Evolutionary conservation across 2,113 vertebrate species (phyloP).

Genomic region (Tupaia chinensis): DNA sequence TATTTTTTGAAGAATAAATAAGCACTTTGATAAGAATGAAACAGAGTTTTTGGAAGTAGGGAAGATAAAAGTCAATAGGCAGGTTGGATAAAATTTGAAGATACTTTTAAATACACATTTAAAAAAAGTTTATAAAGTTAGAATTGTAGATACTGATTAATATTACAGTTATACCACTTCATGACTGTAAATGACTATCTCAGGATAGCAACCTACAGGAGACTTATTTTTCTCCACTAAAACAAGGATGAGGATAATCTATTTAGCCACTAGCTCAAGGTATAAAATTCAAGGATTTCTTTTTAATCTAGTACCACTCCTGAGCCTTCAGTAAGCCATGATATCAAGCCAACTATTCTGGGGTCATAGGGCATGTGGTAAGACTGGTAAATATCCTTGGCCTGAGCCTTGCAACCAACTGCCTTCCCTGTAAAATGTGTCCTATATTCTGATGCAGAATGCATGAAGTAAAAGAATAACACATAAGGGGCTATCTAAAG

Average conservation of each 20-base stretch:
- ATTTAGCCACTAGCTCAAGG: not conserved
- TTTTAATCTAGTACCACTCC: not conserved
- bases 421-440: not conserved
- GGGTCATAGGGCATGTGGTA: not conserved
- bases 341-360: not conserved
- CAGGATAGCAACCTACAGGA: not conserved
- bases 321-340: not conserved
- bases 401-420: not conserved
- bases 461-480: slow-evolving; percentile 8
- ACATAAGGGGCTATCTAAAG: not conserved
- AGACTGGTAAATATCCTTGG: not conserved
- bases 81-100: not conserved
- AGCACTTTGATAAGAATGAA: not conserved
- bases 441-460: not conserved
- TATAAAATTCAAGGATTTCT: not conserved
- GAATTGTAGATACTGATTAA: not conserved
- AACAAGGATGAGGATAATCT: not conserved
- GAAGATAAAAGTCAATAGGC: not conserved
- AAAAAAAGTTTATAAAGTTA: not conserved
- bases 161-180: not conserved
- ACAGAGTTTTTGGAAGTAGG: not conserved
- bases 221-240: not conserved
- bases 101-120: not conserved
- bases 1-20: not conserved
- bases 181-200: not conserved